Base-by-base conservation (phyloP, 2,888 invertebrate species). In the Hololepta plana region DNA sequence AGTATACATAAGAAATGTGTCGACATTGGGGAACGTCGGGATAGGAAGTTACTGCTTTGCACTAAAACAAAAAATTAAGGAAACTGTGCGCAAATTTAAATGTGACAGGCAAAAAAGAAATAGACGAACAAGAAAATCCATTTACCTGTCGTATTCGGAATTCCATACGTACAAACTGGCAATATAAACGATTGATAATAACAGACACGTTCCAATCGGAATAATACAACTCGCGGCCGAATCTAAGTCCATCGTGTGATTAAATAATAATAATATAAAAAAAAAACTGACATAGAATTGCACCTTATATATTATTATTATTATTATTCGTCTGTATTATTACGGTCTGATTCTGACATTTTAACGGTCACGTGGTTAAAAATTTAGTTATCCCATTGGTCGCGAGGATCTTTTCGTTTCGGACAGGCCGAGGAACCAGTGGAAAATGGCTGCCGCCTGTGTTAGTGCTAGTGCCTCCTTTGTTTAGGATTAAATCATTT, bases 161-260 rank as follows among this genome's bases (percentile, higher is more conserved):
- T 68, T 73, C 85, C 88, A 88, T 27, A 90, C 67, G 53, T 90
- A 85, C 31, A 90, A 64, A 56, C 88, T 88, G 30, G 73, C 75
- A 36, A 90, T 82, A 60, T 82, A 90, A 17, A 72, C 59, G 37
- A 77, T 53, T 7, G 85, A 77, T 42, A 88, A 62, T 33, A 73
- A 56, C 37, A 84, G 59, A 57, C 85, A 84, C 38, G 81, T 68
- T 35, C 71, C 53, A 41, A 80, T 60, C 26, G 79, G 71, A 42
- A 62, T 59, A 36, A 62, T 44, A 46, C 73, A 71, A 41, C 60
- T 43, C 40, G 47, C 47, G 47, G 45, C 45, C 41, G 38, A 44
- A 43, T 45, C 23, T 28, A 30, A 24, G 24, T 26, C 29, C 23
- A 12, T 15, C 30, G 32, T 29, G 27, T 26, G 28, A 25, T n/a